These are phyloP conservation scores for Mormyrus proboscirostris DNA, from an alignment of 2,797 vertebrate genomes.

Conservation along the genomic window DNA sequence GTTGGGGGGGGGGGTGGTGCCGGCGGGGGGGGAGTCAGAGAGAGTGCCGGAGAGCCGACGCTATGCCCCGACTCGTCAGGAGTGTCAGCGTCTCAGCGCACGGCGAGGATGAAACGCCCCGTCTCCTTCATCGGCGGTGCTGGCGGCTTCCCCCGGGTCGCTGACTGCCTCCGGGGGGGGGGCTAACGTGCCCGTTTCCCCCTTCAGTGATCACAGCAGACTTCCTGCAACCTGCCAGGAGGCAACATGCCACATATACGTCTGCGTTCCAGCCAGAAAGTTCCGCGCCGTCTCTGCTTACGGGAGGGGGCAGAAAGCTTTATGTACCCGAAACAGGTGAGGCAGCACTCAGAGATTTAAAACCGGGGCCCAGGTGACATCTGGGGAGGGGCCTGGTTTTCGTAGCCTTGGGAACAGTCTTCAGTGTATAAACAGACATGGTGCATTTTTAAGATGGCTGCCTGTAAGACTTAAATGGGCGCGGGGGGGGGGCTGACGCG, in stretches of 20 bases:
- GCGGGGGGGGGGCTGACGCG: background rate
- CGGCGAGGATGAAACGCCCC: background rate
- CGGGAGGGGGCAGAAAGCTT: background rate
- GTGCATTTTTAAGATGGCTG: background rate
- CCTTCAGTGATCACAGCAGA: constrained; percentile 3
- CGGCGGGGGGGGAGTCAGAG: background rate
- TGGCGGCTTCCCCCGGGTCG: background rate
- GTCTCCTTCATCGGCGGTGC: background rate
- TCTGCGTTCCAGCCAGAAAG: background rate
- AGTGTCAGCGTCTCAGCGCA: background rate
- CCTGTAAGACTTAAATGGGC: background rate
- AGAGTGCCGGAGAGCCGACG: background rate
- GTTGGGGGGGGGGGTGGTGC: background rate
- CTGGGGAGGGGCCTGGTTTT: background rate
- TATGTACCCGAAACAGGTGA: background rate
- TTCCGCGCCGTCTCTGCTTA: background rate
- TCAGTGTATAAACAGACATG: background rate
- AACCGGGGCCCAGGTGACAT: background rate
- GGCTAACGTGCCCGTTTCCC: background rate
- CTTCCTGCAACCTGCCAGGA: background rate
- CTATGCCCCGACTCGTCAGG: background rate
- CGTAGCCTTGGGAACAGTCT: background rate
- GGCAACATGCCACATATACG: background rate
- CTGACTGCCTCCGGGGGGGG: background rate
- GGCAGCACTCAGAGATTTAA: background rate